phyloP scores from a whole-genome alignment of 2,113 vertebrate species.

The Syngnathus scovelli region DNA sequence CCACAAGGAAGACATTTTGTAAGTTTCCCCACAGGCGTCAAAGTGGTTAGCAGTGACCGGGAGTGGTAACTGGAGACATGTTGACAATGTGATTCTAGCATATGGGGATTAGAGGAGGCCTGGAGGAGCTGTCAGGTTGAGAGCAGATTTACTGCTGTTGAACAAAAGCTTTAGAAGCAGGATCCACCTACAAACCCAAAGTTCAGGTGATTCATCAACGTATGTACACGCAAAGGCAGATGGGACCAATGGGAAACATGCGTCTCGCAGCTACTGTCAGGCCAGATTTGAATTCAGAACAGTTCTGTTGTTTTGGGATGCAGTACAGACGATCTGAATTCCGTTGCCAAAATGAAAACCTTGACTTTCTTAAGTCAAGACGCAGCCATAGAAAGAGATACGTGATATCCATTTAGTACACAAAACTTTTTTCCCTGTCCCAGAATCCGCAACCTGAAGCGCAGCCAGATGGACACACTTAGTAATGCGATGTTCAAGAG shows the following conservation, averaged over 20 bases:
- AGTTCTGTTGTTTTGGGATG: background rate
- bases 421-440: slow-evolving; percentile 18
- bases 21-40: slow-evolving; percentile 47
- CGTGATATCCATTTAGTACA: slow-evolving; percentile 14
- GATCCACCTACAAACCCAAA: slow-evolving; percentile 41
- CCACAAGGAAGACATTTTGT: slow-evolving; percentile 24
- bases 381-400: slow-evolving; percentile 4
- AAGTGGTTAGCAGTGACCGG: slow-evolving; percentile 22
- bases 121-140: slow-evolving; percentile 45
- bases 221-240: slow-evolving; percentile 28
- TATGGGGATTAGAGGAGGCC: slow-evolving; percentile 48
- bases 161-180: slow-evolving; percentile 56
- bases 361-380: slow-evolving; percentile 1
- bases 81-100: slow-evolving; percentile 48
- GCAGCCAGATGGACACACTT: slow-evolving; percentile 36
- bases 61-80: slow-evolving; percentile 49
- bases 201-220: slow-evolving; percentile 58
- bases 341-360: slow-evolving; percentile 5
- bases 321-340: background rate
- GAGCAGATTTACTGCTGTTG: slow-evolving; percentile 55
- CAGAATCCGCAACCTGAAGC: slow-evolving; percentile 20
- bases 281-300: background rate
- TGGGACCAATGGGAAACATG: background rate
- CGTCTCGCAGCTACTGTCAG: background rate
- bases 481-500: slow-evolving; percentile 27